Percentiles rank a stretch among this genome's conserved stretches.
phyloP scores from a whole-genome alignment of 2,113 vertebrate genomes.

The Melierax canorus region DNA sequence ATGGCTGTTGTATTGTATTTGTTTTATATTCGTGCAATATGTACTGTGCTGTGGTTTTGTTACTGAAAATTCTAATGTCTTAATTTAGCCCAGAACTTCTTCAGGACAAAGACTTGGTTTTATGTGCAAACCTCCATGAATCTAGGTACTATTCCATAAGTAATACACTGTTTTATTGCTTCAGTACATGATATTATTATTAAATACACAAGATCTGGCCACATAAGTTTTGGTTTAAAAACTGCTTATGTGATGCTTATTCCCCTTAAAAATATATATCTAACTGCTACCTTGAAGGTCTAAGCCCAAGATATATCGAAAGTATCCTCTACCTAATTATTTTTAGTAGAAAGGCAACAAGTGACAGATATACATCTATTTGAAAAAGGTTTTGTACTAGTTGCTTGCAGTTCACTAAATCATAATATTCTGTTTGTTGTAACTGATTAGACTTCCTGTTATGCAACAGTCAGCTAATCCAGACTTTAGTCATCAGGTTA shows the following conservation, averaged over 20 bases:
- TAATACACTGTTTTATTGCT: background rate
- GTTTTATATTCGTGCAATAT: background rate
- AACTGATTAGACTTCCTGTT: background rate
- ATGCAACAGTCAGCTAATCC: background rate
- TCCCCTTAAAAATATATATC: background rate
- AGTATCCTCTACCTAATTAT: background rate
- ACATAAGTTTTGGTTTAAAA: background rate
- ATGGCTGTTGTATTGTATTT: background rate
- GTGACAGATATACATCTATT: rapidly evolving
- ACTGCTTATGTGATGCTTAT: background rate
- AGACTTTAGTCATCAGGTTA: background rate
- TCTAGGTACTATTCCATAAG: background rate
- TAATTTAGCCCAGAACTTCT: background rate
- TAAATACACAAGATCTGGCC: background rate
- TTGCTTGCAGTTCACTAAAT: background rate
- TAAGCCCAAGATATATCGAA: background rate
- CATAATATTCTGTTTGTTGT: background rate
- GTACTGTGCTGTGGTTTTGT: background rate
- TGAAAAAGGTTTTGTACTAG: background rate
- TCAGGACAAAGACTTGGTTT: background rate
- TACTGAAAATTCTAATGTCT: background rate
- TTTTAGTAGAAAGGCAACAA: background rate
- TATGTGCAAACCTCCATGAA: background rate
- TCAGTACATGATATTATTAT: background rate
- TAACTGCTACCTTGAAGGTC: background rate